Percentiles rank a stretch among this genome's conserved stretches.
Evolutionary conservation across 37 sponge, comb jelly and placozoan species (phyloP).

Genomic region (Cladorhizidae sp.): DNA sequence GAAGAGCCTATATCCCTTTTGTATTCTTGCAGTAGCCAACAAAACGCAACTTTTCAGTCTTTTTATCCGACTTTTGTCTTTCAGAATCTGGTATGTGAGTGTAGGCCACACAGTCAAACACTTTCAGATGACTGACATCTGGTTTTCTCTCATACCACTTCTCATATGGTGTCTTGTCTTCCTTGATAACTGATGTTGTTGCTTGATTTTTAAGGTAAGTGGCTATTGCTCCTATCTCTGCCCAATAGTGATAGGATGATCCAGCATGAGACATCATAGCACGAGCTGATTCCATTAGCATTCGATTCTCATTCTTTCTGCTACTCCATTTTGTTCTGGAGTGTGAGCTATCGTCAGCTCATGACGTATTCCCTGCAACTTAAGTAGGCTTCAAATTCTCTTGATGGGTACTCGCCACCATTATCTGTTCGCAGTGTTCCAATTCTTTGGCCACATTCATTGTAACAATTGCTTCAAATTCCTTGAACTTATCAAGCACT

Average conservation of each 20-base stretch:
- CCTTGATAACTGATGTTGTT: conserved; percentile 37
- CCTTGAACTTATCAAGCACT: conserved; percentile 59
- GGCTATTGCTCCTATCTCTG: conserved; percentile 49
- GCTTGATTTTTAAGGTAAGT: conserved; percentile 41
- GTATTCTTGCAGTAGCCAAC: conserved; percentile 42
- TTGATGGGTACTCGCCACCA: conserved; percentile 59
- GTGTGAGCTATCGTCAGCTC: conserved; percentile 52
- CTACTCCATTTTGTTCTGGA: conserved; percentile 73
- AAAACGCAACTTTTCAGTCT: conserved; percentile 36
- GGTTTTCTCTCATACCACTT: conserved; percentile 50
- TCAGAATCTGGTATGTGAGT: conserved; percentile 35
- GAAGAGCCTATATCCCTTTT: conserved; percentile 55
- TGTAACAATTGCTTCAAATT: conserved; percentile 54
- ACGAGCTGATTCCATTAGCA: too few species aligned
- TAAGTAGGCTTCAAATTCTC: conserved; percentile 51
- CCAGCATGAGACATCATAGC: too few species aligned
- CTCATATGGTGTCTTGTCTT: conserved; percentile 35
- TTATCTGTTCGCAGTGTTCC: too few species aligned
- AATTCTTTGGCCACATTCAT: too few species aligned
- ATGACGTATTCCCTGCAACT: conserved; percentile 48
- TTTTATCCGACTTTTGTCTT: conserved; percentile 49
- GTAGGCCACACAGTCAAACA: conserved; percentile 55
- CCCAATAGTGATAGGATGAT: conserved; percentile 42
- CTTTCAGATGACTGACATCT: too few species aligned
- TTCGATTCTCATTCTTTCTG: too few species aligned